A percentile compares a stretch with the other conserved stretches of the same genome.
These are phyloP conservation scores for Bombus waltoni DNA, from an alignment of 1,140 invertebrate species.

Conservation along the genomic window DNA sequence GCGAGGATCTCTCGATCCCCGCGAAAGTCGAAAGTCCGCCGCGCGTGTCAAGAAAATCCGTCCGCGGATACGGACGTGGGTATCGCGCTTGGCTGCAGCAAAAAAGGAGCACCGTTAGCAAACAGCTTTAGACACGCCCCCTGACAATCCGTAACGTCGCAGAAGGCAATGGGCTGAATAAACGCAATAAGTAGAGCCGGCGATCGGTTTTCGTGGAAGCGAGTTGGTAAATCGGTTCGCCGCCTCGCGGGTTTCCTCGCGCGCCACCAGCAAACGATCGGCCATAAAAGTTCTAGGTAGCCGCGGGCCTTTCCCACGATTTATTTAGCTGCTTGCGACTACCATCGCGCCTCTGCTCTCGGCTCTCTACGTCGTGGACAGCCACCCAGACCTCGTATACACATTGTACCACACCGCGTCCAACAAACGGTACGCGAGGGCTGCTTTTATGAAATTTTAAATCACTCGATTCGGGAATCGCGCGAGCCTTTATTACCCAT, in stretches of 20 bases:
- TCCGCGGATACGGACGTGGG: background rate
- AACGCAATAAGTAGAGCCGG: conserved; percentile 42
- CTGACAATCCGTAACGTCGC: conserved; percentile 34
- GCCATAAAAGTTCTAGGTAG: conserved; percentile 67
- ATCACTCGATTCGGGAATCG: conserved; percentile 68
- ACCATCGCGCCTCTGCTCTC: conserved; percentile 9
- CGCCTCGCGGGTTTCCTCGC: conserved; percentile 33
- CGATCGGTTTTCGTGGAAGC: conserved; percentile 63
- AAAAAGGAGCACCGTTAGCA: conserved; percentile 36
- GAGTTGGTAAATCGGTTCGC: conserved; percentile 42
- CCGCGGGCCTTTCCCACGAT: conserved; percentile 64
- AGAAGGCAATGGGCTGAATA: conserved; percentile 50
- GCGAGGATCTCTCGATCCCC: background rate
- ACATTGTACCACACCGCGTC: conserved; percentile 48
- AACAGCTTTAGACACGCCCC: conserved; percentile 8
- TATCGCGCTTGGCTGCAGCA: background rate
- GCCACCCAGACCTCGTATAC: background rate
- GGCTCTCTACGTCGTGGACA: too few relatives aligned
- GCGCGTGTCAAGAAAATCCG: conserved; percentile 17
- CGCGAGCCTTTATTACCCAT: conserved; percentile 67
- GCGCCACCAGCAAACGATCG: conserved; percentile 39
- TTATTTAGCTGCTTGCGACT: conserved; percentile 63
- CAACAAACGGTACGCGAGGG: background rate
- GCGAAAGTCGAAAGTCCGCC: conserved; percentile 29
- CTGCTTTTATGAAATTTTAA: conserved; percentile 72